Percentiles rank a stretch among this genome's conserved stretches.
Evolutionary conservation across 2,888 invertebrate species (phyloP).

Genomic region (Blastobasis lacticolella): DNA sequence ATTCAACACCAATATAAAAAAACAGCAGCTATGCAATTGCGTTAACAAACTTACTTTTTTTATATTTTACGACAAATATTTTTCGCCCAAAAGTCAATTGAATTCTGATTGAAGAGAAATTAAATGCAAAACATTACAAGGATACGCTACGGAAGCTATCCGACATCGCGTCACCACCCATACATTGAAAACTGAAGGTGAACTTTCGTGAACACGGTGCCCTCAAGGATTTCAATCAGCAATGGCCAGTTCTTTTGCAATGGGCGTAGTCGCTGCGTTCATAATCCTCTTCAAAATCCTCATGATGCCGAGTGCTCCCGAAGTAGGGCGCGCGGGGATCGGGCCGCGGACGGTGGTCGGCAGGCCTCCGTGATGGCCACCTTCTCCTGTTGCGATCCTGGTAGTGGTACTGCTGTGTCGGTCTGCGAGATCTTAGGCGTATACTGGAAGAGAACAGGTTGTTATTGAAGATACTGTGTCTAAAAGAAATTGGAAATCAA

Average conservation of each 20-base stretch:
- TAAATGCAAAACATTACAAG: too few relatives aligned
- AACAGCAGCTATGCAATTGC: not conserved
- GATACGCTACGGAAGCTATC: too few relatives aligned
- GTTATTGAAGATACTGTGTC: not conserved
- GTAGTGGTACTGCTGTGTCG: constrained; percentile 37
- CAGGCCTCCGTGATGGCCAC: constrained; percentile 36
- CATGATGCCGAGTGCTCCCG: constrained; percentile 27
- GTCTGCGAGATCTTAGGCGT: constrained; percentile 40
- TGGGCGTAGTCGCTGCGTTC: constrained; percentile 38
- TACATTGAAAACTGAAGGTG: too few relatives aligned
- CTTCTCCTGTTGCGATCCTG: constrained; percentile 48
- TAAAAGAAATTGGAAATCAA: not conserved
- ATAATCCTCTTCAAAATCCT: constrained; percentile 35
- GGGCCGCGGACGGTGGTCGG: constrained; percentile 16
- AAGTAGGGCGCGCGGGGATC: constrained; percentile 18
- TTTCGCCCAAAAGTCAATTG: too few relatives aligned
- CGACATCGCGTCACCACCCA: too few relatives aligned
- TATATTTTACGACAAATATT: too few relatives aligned
- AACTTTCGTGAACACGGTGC: too few relatives aligned
- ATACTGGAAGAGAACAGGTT: constrained; percentile 28
- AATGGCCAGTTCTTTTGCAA: constrained; percentile 48
- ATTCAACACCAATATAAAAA: not conserved
- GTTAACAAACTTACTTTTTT: not conserved
- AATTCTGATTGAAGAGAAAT: too few relatives aligned
- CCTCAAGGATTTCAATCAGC: constrained; percentile 20